Evolutionary conservation across 2,888 invertebrate species (phyloP), one percentile per base, ranked within the genome.

Genomic region (Parelbella ahira): DNA sequence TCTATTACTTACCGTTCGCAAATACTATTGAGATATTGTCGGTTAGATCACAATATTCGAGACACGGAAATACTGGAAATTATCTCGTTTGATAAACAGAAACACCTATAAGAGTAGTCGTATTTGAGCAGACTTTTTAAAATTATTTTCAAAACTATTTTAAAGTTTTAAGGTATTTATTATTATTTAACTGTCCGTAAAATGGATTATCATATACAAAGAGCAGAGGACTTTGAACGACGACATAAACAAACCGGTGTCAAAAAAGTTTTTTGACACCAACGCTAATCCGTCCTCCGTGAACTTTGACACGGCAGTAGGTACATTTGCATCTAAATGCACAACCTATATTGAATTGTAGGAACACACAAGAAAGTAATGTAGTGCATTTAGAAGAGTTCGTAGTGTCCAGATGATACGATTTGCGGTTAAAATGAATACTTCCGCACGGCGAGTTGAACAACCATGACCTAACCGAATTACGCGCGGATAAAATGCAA

Each of bases 391-490:
- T 47, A 50, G 59, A 53, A 45, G 54, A 39, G 44, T 53, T 42
- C 42, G 46, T 45, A 47, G 48, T 48, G 44, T 43, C 34, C 45
- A 50, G 44, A 49, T 56, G 51, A 51, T 54, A 55, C 53, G 51
- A 51, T 54, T 53, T 53, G 54, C 51, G 34, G 47, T 41, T 43
- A 47, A 42, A 32, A 27, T 48, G 41, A 58, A 50, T 54, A 67
- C 68, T 72, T 76, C 72, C 72, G 69, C 50, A 48, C 47, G 8
- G 20, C 50, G n/a, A n/a, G 57, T 51, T 51, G 49, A 50, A 50
- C 56, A 70, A 71, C 71, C 73, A 73, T 73, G 71, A 77, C 74
- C 76, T 75, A 70, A 62, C 56, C 57, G 47, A 63, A 68, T 62
- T 53, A 59, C 47, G 48, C 44, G 47, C 51, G 54, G 51, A n/a